Evolutionary conservation across 2,797 vertebrate genomes (phyloP).

Genomic region (Orientallactaga sibirica): DNA sequence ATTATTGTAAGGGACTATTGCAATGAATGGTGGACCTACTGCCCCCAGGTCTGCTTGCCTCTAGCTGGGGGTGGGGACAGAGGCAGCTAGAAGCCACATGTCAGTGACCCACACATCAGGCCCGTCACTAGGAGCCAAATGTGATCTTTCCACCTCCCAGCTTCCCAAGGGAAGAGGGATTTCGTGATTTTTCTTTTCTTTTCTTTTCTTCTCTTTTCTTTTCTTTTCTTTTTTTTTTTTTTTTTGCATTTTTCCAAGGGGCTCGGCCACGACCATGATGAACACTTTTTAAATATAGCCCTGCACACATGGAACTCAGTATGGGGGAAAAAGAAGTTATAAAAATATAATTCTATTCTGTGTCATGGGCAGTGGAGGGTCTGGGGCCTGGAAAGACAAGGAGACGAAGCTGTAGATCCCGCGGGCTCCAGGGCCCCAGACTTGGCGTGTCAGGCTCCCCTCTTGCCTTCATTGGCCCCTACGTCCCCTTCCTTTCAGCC

Average conservation of each 20-base stretch:
- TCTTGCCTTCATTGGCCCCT: too few species aligned
- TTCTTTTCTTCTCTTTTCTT: too few species aligned
- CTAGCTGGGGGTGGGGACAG: too few species aligned
- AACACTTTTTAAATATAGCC: conserved; percentile 72
- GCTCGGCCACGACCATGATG: too few species aligned
- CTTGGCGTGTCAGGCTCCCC: not conserved
- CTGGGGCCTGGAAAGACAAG: not conserved
- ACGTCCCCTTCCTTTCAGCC: not conserved
- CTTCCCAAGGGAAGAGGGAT: not conserved
- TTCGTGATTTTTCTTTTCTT: not conserved
- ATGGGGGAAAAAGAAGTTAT: not conserved
- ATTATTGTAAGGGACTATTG: too few species aligned
- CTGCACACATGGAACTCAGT: conserved; percentile 11
- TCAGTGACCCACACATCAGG: too few species aligned
- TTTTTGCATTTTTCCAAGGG: not conserved
- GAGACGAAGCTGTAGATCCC: not conserved
- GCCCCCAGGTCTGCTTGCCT: too few species aligned
- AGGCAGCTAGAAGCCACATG: too few species aligned
- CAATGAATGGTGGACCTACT: too few species aligned
- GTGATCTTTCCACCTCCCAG: accelerated
- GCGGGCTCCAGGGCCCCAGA: not conserved
- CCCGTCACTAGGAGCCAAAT: too few species aligned
- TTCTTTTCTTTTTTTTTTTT: not conserved
- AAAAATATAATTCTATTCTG: conserved; percentile 56
- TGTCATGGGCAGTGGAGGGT: not conserved